phyloP scores from a whole-genome alignment of 2,888 invertebrate species.

The Synergus japonicus region DNA sequence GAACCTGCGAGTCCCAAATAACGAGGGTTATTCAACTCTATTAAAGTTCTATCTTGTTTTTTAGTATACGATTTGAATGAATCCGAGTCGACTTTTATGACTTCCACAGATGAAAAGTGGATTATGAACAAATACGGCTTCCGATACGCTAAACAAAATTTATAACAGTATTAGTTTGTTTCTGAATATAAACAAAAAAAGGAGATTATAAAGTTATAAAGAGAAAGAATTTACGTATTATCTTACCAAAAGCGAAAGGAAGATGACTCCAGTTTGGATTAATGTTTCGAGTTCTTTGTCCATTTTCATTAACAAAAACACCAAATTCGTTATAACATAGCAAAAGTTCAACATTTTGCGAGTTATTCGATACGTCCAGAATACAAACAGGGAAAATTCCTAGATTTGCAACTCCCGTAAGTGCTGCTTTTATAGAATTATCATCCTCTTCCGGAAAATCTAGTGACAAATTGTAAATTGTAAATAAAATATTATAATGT shows the following conservation, averaged over 20 bases:
- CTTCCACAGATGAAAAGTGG: constrained; percentile 83
- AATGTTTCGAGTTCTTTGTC: constrained; percentile 86
- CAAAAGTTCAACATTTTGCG: constrained; percentile 82
- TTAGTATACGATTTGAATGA: constrained; percentile 67
- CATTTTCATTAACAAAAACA: constrained; percentile 90
- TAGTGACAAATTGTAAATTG: constrained; percentile 47
- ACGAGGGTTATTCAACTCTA: constrained; percentile 76
- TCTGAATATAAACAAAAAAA: constrained; percentile 26
- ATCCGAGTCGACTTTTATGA: constrained; percentile 74
- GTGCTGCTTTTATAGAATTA: constrained; percentile 69
- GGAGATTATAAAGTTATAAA: constrained; percentile 39
- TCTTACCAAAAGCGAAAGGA: constrained; percentile 86
- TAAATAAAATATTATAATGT: background rate
- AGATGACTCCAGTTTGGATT: constrained; percentile 91
- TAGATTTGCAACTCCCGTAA: constrained; percentile 69
- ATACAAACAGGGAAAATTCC: constrained; percentile 77
- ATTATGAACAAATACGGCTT: constrained; percentile 88
- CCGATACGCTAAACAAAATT: constrained; percentile 79
- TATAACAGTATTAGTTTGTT: constrained; percentile 33
- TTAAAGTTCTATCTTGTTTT: constrained; percentile 69
- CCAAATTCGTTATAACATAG: constrained; percentile 93
- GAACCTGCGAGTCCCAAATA: constrained; percentile 77
- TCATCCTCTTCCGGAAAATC: constrained; percentile 75
- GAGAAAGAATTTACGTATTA: constrained; percentile 6
- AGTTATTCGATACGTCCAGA: constrained; percentile 77